phyloP scores from a whole-genome alignment of 2,888 invertebrate genomes.

The Lordiphosa fenestrarum region DNA sequence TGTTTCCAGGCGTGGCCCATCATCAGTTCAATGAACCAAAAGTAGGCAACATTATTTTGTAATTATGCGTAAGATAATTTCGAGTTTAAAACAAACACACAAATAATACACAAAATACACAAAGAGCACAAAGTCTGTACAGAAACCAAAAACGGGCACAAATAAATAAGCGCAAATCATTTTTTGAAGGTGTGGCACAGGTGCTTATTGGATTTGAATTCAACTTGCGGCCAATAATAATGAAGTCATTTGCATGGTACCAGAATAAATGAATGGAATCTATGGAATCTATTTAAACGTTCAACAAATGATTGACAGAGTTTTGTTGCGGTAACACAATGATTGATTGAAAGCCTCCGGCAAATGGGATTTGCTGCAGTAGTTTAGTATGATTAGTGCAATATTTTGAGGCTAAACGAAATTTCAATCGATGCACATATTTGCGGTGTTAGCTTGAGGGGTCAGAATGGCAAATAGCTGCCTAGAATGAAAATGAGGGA shows the following conservation, averaged over 20 bases:
- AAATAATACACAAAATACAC: constrained; percentile 22
- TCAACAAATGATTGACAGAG: constrained; percentile 4
- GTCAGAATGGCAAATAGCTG: too few species aligned
- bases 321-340: not conserved
- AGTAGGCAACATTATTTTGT: constrained; percentile 72
- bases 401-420: too few species aligned
- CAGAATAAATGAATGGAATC: constrained; percentile 19
- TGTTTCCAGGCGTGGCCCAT: constrained; percentile 18
- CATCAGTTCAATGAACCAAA: constrained; percentile 69
- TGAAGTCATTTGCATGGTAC: constrained; percentile 55
- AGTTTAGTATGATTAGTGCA: too few species aligned
- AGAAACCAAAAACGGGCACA: constrained; percentile 42
- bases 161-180: constrained; percentile 47
- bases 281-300: constrained; percentile 8
- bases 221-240: constrained; percentile 30
- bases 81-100: constrained; percentile 49
- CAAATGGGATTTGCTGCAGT: too few species aligned
- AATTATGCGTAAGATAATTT: constrained; percentile 52
- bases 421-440: too few species aligned
- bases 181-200: constrained; percentile 47
- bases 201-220: constrained; percentile 27
- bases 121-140: not conserved
- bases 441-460: too few species aligned
- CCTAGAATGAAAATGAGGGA: too few species aligned
- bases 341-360: not conserved